These are phyloP conservation scores for Egretta garzetta DNA, from an alignment of 2,113 vertebrate species.

Conservation along the genomic window DNA sequence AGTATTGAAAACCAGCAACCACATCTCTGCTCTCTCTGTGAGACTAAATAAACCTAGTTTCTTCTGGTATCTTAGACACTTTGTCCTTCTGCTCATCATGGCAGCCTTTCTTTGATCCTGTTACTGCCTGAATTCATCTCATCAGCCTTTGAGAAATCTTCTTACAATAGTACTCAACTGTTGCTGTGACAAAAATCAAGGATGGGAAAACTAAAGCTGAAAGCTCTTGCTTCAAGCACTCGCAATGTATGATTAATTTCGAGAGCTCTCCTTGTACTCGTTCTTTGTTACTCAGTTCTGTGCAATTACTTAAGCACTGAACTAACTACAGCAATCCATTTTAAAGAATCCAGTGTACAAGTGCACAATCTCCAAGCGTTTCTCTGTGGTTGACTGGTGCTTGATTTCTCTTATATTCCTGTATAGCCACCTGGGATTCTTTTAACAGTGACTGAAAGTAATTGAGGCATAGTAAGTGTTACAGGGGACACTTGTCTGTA, in stretches of 20 bases:
- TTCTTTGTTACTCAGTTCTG: neutral
- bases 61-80: neutral
- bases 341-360: neutral
- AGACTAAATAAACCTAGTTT: neutral
- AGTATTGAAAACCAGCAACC: neutral
- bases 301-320: neutral
- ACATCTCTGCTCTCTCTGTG: neutral
- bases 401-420: neutral
- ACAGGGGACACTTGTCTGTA: neutral
- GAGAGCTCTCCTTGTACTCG: neutral
- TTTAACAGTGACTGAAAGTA: neutral
- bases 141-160: neutral
- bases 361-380: neutral
- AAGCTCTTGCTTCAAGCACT: neutral
- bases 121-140: neutral
- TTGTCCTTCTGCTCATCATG: neutral
- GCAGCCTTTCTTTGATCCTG: neutral
- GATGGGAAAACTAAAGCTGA: neutral
- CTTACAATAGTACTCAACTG: neutral
- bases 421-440: neutral
- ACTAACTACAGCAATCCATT: neutral
- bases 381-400: neutral
- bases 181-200: neutral
- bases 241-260: neutral
- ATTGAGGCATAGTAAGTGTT: neutral